phyloP scores from a whole-genome alignment of 2,797 vertebrate species.

The Synaphobranchus kaupii region DNA sequence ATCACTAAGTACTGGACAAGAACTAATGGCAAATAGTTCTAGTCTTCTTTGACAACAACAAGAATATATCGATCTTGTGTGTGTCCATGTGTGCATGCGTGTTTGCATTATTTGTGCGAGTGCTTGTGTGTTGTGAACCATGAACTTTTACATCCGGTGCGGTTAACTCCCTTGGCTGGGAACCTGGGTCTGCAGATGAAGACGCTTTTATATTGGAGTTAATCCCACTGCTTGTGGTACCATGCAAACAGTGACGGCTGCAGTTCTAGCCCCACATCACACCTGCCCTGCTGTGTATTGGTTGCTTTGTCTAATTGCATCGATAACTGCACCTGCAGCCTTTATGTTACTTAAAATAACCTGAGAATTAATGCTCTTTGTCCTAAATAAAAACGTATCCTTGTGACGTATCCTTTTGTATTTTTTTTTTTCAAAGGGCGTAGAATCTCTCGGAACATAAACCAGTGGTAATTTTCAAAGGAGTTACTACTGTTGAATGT shows the following conservation, averaged over 20 bases:
- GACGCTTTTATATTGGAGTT: background rate
- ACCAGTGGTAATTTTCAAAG: too few relatives aligned
- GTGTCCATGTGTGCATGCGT: background rate
- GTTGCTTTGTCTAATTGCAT: background rate
- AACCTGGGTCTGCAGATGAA: background rate
- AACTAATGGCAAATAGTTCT: background rate
- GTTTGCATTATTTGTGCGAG: background rate
- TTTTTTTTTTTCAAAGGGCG: too few relatives aligned
- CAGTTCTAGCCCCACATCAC: background rate
- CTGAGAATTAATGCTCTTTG: background rate
- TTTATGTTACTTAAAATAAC: background rate
- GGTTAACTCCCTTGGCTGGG: background rate
- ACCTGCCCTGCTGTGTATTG: background rate
- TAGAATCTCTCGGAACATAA: too few relatives aligned
- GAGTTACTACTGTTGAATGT: background rate
- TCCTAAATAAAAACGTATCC: background rate
- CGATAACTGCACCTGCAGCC: background rate
- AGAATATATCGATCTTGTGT: background rate
- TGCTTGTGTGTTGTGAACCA: background rate
- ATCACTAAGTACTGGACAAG: background rate
- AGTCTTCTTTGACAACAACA: background rate
- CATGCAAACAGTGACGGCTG: background rate
- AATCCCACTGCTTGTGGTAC: background rate
- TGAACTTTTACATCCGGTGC: background rate
- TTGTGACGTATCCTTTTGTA: too few relatives aligned